A percentile compares a stretch with the other conserved stretches of the same genome.
Evolutionary conservation across 2,113 vertebrate genomes (phyloP).

Genomic region (Gasterosteus nipponicus): DNA sequence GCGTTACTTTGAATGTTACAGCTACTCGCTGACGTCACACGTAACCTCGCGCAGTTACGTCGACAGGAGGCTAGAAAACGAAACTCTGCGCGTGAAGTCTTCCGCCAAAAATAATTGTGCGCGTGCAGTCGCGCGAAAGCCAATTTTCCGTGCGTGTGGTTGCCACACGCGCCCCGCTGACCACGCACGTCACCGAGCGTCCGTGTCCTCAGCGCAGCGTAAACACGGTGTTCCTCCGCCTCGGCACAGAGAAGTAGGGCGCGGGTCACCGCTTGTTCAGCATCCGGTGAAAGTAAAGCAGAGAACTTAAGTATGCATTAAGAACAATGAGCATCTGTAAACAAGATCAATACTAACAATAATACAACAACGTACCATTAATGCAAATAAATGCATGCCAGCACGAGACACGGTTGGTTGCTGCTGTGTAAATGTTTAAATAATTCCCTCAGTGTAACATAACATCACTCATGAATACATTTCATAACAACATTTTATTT

Average conservation of each 20-base stretch:
- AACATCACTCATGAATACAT: background rate
- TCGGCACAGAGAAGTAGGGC: slow-evolving; percentile 65
- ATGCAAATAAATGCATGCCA: no score
- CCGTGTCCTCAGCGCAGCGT: slow-evolving; percentile 57
- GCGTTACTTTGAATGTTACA: slow-evolving; percentile 61
- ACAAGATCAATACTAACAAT: background rate
- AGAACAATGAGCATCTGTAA: fast-evolving
- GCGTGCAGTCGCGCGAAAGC: background rate
- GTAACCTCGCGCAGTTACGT: slow-evolving; percentile 31
- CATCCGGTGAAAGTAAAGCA: background rate
- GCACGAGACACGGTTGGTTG: background rate
- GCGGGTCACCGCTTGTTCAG: background rate
- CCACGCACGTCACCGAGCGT: slow-evolving; percentile 47
- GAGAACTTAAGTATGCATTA: background rate
- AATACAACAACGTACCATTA: background rate
- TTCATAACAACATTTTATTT: no score
- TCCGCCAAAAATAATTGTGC: background rate
- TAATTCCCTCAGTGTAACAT: background rate
- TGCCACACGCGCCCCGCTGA: slow-evolving; percentile 26
- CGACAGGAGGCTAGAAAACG: background rate
- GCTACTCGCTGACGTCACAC: slow-evolving; percentile 47
- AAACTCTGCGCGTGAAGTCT: fast-evolving
- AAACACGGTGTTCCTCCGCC: slow-evolving; percentile 81
- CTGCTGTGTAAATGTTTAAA: background rate
- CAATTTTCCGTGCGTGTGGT: slow-evolving; percentile 4